Evolutionary conservation across 2,113 vertebrate species (phyloP).

Genomic region (Oreochromis tanganicae): DNA sequence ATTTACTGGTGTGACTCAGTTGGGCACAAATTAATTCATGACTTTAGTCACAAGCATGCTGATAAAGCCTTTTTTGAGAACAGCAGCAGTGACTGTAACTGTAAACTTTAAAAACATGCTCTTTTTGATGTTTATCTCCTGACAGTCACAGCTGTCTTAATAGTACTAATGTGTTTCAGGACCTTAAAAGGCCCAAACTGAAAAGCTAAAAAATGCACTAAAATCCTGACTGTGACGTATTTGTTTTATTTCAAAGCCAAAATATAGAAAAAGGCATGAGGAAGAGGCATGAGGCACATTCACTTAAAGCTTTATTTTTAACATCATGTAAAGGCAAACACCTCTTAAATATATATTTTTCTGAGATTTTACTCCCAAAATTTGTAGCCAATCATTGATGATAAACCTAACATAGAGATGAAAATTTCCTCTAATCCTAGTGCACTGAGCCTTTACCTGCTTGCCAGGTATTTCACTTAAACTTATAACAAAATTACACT

Average conservation of each 20-base stretch:
- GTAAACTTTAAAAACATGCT: background rate
- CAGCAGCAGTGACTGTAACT: accelerated
- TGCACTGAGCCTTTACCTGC: background rate
- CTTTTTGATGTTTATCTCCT: background rate
- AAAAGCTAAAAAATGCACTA: background rate
- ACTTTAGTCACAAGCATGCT: background rate
- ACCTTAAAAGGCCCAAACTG: background rate
- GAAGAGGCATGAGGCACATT: background rate
- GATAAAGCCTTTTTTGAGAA: background rate
- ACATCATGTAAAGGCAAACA: accelerated
- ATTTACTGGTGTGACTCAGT: accelerated
- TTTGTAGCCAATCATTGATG: accelerated
- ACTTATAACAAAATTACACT: background rate
- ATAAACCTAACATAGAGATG: background rate
- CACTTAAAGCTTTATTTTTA: background rate
- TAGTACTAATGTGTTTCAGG: background rate
- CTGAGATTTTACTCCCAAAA: background rate
- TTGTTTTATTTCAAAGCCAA: background rate
- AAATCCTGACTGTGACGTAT: background rate
- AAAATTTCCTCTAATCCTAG: background rate
- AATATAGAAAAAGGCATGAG: background rate
- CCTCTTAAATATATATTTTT: background rate
- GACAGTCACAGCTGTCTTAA: background rate
- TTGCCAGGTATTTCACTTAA: background rate
- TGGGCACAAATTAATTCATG: background rate